Conservation (phyloP, 1,140 invertebrate species). For the Calliphora vicina region DNA sequence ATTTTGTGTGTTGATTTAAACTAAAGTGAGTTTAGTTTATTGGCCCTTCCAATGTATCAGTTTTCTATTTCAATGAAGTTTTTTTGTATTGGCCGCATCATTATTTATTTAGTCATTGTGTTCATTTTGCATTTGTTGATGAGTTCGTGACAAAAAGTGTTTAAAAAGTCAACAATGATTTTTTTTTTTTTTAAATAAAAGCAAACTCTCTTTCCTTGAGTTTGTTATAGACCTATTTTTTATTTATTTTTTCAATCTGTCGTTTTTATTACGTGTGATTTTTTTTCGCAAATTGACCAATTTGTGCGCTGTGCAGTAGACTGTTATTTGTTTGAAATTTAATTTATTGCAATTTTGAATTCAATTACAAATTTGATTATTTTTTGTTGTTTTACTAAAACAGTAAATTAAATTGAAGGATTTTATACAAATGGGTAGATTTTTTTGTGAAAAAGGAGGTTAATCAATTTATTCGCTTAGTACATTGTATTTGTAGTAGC, state of each 20-base stretch:
- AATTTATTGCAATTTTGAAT: constrained; percentile 14
- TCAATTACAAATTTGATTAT: background rate
- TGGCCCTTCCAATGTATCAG: no score
- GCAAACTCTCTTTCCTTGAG: background rate
- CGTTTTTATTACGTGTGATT: background rate
- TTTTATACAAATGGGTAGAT: no score
- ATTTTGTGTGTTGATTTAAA: background rate
- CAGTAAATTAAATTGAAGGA: no score
- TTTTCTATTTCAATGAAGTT: background rate
- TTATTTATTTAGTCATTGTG: constrained; percentile 31
- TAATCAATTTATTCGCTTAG: no score
- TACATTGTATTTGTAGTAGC: no score
- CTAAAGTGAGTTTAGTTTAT: no score
- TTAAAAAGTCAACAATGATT: constrained; percentile 58
- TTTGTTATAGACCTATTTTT: background rate
- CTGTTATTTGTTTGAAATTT: background rate
- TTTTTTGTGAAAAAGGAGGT: no score
- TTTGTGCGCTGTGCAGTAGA: background rate
- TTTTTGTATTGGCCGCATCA: background rate
- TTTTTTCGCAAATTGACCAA: constrained; percentile 20
- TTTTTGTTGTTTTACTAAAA: background rate
- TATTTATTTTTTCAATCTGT: background rate
- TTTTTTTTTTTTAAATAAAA: background rate
- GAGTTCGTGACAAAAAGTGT: constrained; percentile 63
- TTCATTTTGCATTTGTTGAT: constrained; percentile 41